Percentiles rank a stretch among this genome's conserved stretches.
Conservation (phyloP, 2,797 vertebrate species). For the Micrastur ruficollis region DNA sequence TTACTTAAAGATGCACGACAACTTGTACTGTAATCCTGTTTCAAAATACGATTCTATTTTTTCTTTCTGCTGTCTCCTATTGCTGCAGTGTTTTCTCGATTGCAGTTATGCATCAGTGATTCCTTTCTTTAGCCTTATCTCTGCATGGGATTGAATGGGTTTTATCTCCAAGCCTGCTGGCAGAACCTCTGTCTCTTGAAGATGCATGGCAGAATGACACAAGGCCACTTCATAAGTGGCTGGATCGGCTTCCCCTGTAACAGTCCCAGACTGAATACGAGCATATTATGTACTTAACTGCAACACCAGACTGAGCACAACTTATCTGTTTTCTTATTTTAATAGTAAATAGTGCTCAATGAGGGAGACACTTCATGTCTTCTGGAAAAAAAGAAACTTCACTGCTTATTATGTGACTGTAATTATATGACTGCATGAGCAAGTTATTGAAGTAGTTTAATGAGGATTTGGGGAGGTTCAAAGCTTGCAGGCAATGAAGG, state of each 20-base stretch:
- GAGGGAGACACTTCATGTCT: neutral
- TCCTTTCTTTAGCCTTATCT: neutral
- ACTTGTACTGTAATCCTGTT: neutral
- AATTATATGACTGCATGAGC: neutral
- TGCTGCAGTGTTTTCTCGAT: neutral
- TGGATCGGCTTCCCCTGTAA: neutral
- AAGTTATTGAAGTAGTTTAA: constrained; percentile 8
- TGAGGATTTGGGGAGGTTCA: constrained; percentile 43
- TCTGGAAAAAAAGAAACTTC: neutral
- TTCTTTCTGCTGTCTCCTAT: neutral
- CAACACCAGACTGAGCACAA: neutral
- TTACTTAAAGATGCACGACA: neutral
- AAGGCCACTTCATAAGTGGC: neutral
- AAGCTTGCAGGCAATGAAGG: constrained; percentile 21
- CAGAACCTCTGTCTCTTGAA: neutral
- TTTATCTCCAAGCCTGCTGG: neutral
- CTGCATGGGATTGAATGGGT: neutral
- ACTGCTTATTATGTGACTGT: neutral
- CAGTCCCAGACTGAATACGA: neutral
- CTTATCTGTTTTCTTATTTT: neutral
- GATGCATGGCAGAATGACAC: neutral
- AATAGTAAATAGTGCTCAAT: neutral
- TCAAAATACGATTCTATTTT: neutral
- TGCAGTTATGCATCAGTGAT: neutral
- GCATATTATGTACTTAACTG: neutral